Conservation (phyloP, 1,140 invertebrate species). For the Ruditapes philippinarum region DNA sequence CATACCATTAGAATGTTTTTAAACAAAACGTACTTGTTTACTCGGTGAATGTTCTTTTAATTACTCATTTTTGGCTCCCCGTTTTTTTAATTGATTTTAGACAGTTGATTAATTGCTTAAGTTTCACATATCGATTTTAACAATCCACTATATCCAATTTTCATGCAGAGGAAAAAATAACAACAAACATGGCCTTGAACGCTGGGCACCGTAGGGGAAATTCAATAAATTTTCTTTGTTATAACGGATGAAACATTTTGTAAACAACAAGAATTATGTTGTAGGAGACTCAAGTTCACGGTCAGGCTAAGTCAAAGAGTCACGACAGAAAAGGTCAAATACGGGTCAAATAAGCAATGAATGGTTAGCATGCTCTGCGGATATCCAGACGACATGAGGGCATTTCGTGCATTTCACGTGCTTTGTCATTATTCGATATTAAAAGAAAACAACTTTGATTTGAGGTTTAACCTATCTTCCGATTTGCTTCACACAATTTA, state of each 20-base stretch:
- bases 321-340: slow-evolving; percentile 1
- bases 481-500: too few species aligned
- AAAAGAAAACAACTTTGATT: too few species aligned
- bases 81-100: neutral
- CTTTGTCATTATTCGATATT: too few species aligned
- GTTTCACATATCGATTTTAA: neutral
- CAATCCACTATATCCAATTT: neutral
- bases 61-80: too few species aligned
- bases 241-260: neutral
- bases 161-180: neutral
- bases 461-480: too few species aligned
- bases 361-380: neutral
- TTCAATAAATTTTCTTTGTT: neutral
- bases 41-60: too few species aligned
- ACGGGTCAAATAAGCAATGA: slow-evolving; percentile 8
- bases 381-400: neutral
- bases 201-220: neutral
- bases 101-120: neutral
- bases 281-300: slow-evolving; percentile 8
- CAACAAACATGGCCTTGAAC: slow-evolving; percentile 8
- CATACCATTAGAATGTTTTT: too few species aligned
- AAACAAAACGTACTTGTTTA: too few species aligned
- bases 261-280: slow-evolving; percentile 2
- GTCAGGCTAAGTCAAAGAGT: slow-evolving; percentile 37
- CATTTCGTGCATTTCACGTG: too few species aligned